Conservation (phyloP, 2,888 invertebrate genomes). For the Eulithis prunata region DNA sequence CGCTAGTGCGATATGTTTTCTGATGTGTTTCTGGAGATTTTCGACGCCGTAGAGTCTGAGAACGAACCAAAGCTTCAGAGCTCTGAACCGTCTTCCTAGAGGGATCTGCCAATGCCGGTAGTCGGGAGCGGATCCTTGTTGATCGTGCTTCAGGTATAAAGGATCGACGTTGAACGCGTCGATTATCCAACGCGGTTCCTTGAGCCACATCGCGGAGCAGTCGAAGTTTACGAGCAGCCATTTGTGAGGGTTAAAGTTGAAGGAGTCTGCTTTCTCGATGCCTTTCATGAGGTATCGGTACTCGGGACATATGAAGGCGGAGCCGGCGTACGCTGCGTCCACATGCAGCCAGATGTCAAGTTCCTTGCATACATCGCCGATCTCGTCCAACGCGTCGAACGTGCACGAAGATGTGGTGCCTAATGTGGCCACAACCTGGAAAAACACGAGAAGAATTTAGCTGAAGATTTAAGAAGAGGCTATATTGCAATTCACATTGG, state of each 20-base stretch:
- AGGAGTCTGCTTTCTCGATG: conserved; percentile 95
- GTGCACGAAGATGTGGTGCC: conserved; percentile 98
- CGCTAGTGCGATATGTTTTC: conserved; percentile 93
- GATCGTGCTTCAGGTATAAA: conserved; percentile 96
- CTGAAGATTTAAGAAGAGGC: too few relatives aligned
- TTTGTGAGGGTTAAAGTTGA: conserved; percentile 99
- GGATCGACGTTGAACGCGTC: conserved; percentile 99
- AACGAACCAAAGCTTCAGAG: conserved; percentile 98
- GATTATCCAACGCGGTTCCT: conserved; percentile 94
- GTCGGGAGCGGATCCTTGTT: conserved; percentile 95
- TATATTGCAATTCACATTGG: too few relatives aligned
- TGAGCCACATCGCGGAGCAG: conserved; percentile 99
- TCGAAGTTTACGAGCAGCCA: conserved; percentile 99
- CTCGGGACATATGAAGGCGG: conserved; percentile 98
- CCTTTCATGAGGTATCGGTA: conserved; percentile 95
- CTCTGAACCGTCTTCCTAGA: conserved; percentile 95
- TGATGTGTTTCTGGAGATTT: conserved; percentile 93
- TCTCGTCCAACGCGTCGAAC: conserved; percentile 94
- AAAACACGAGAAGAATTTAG: conserved; percentile 18
- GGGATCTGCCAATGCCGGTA: conserved; percentile 99
- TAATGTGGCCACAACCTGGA: conserved; percentile 92
- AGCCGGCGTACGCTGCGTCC: conserved; percentile 98
- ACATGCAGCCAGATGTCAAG: conserved; percentile 96
- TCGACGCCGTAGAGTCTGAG: conserved; percentile 94
- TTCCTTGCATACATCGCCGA: conserved; percentile 94